Percentiles rank a stretch among this genome's conserved stretches.
Evolutionary conservation across 1,140 invertebrate species (phyloP).

Genomic region (Ips nitidus): DNA sequence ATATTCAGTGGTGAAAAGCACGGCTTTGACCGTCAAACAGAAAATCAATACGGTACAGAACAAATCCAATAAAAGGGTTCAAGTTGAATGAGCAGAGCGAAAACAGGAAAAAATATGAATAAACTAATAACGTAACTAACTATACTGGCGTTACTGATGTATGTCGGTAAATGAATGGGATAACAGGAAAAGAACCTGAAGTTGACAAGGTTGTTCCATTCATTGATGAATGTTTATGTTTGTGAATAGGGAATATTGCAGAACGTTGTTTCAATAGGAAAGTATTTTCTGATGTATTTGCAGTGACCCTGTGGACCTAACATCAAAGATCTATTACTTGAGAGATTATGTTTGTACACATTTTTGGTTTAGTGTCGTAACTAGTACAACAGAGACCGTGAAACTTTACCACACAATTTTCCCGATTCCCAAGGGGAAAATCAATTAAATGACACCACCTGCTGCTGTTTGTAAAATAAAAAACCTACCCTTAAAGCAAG

Average conservation of each 20-base stretch:
- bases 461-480: neutral
- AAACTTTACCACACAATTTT: no score
- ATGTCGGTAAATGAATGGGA: neutral
- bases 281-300: no score
- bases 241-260: no score
- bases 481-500: constrained; percentile 77
- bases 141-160: neutral
- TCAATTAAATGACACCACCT: neutral
- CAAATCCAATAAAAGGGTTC: neutral
- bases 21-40: neutral
- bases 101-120: neutral
- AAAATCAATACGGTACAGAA: neutral
- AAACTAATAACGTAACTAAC: neutral
- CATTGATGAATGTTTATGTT: no score
- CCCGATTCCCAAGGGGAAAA: neutral
- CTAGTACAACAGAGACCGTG: no score
- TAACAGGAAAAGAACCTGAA: neutral
- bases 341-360: no score
- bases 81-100: neutral
- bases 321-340: no score
- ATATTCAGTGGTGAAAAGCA: no score
- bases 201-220: no score
- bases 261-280: no score
- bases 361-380: no score
- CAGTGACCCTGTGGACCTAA: no score